phyloP scores from a whole-genome alignment of 2,797 vertebrate genomes.

The Tokudaia muenninki region DNA sequence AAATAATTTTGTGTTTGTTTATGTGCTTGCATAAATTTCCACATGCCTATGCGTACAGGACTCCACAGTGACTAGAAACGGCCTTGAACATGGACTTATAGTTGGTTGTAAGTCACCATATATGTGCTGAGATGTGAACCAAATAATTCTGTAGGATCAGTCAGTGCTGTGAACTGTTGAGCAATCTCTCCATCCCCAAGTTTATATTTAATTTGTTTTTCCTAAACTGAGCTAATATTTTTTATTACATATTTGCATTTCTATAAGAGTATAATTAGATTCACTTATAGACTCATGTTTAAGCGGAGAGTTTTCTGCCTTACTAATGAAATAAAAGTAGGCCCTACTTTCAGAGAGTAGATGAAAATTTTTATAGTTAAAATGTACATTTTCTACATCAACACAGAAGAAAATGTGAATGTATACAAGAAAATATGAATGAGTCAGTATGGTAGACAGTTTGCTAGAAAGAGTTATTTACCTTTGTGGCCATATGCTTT shows the following conservation, averaged over 20 bases:
- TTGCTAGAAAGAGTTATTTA: background rate
- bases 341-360: background rate
- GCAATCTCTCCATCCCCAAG: background rate
- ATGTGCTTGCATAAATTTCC: background rate
- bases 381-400: background rate
- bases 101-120: no score
- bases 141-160: background rate
- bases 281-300: background rate
- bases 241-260: background rate
- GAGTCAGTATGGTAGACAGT: background rate
- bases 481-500: background rate
- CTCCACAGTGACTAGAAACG: background rate
- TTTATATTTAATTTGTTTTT: background rate
- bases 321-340: background rate
- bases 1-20: background rate
- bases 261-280: background rate
- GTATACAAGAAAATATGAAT: background rate
- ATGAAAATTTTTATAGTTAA: background rate
- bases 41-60: background rate
- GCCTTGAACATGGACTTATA: background rate
- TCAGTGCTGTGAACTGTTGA: background rate
- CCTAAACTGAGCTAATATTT: background rate
- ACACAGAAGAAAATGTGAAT: background rate
- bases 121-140: background rate
- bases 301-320: background rate